phyloP scores from a whole-genome alignment of 2,888 invertebrate genomes.

The Bombylius major region DNA sequence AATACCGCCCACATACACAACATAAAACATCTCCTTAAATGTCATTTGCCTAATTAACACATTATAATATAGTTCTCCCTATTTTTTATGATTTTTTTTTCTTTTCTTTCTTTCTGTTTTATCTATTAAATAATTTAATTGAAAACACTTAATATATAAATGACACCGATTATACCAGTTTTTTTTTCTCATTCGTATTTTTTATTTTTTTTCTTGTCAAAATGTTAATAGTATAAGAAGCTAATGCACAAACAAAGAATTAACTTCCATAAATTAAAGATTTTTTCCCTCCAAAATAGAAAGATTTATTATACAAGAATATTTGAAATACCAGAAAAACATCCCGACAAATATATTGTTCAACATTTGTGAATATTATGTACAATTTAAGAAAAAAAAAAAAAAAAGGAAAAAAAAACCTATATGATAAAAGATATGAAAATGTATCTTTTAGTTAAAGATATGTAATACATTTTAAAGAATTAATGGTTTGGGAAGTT shows the following conservation, averaged over 20 bases:
- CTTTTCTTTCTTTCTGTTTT: not conserved
- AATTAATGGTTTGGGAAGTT: not conserved
- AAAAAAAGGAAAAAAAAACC: too few relatives aligned
- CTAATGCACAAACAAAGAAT: not conserved
- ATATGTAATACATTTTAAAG: not conserved
- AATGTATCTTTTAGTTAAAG: too few relatives aligned
- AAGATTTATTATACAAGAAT: conserved; percentile 18
- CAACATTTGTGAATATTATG: too few relatives aligned
- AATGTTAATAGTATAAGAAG: not conserved
- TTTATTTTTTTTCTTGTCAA: too few relatives aligned
- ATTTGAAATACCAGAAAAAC: conserved; percentile 13
- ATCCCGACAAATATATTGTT: not conserved
- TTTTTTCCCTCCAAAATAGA: not conserved
- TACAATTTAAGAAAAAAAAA: too few relatives aligned
- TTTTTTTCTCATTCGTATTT: too few relatives aligned
- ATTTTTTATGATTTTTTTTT: not conserved
- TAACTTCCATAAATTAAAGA: conserved; percentile 9
- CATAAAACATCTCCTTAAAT: too few relatives aligned
- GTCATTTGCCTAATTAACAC: not conserved
- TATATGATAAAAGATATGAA: too few relatives aligned
- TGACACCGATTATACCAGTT: not conserved
- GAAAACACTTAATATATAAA: not conserved
- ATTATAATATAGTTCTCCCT: not conserved
- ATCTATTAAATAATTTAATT: not conserved
- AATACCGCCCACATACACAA: too few relatives aligned